These are phyloP conservation scores for Novumbra hubbsi DNA, from an alignment of 2,797 vertebrate species.

Conservation along the genomic window DNA sequence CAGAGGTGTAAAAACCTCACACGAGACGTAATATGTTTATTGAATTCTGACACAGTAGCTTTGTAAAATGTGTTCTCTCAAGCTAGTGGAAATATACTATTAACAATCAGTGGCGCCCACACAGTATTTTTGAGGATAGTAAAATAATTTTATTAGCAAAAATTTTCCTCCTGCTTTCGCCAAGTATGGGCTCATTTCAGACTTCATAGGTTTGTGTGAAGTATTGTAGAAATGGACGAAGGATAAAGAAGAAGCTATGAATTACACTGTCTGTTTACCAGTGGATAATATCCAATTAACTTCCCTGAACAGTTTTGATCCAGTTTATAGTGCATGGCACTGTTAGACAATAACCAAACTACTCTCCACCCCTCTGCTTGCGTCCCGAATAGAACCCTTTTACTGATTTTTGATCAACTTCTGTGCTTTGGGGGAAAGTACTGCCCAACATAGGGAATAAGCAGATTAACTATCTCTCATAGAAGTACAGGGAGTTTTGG, in stretches of 20 bases:
- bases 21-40: slow-evolving; percentile 34
- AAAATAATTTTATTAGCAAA: slow-evolving; percentile 11
- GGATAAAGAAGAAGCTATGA: neutral
- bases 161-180: slow-evolving; percentile 5
- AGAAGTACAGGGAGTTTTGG: too few species aligned
- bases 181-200: slow-evolving; percentile 1
- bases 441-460: neutral
- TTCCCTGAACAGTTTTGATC: too few species aligned
- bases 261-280: neutral
- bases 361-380: too few species aligned
- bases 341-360: neutral
- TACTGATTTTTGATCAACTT: neutral
- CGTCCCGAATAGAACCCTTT: neutral
- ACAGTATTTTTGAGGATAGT: neutral
- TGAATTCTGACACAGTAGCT: slow-evolving; percentile 24
- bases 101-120: slow-evolving; percentile 1
- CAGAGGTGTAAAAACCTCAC: neutral
- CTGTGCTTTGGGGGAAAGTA: neutral
- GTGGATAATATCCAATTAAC: neutral
- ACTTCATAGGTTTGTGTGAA: neutral
- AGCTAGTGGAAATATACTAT: slow-evolving; percentile 4
- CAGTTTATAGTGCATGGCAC: too few species aligned
- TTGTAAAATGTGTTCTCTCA: neutral
- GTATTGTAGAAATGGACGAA: neutral
- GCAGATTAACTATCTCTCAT: neutral